Evolutionary conservation across 2,888 invertebrate species (phyloP).

Genomic region (Temnothorax unifasciatus): DNA sequence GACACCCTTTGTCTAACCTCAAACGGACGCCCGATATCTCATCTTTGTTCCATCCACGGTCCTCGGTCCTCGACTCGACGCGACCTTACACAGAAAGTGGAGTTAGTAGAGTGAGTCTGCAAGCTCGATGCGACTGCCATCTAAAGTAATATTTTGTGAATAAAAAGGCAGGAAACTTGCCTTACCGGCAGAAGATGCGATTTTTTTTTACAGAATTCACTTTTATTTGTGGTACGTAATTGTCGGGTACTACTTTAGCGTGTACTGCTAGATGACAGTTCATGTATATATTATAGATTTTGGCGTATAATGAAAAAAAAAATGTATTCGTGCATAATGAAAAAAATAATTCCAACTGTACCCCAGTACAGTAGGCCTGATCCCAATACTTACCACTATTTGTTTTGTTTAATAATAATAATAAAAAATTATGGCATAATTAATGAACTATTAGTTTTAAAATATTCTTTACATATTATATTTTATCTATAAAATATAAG

Average conservation of each 20-base stretch:
- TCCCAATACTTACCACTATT: too few relatives aligned
- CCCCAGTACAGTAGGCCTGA: background rate
- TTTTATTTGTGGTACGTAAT: background rate
- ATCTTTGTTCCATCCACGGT: conserved; percentile 38
- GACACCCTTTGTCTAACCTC: conserved; percentile 46
- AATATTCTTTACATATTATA: background rate
- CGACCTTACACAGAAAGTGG: background rate
- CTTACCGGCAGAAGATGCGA: background rate
- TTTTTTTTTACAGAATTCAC: background rate
- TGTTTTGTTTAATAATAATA: background rate
- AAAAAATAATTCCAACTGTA: background rate
- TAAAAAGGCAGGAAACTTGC: background rate
- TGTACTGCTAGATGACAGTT: background rate
- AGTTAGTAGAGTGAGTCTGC: background rate
- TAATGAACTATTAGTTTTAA: background rate
- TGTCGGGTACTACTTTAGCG: background rate
- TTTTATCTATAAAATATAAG: background rate
- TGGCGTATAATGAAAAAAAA: too few relatives aligned
- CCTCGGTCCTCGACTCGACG: background rate
- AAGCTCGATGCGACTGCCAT: background rate
- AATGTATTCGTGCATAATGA: too few relatives aligned
- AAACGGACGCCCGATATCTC: conserved; percentile 25
- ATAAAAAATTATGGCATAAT: background rate
- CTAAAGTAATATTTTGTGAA: background rate
- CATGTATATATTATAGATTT: background rate